Percentiles rank a stretch among this genome's conserved stretches.
Evolutionary conservation across 1,140 invertebrate species (phyloP).

Genomic region (Limonius californicus): DNA sequence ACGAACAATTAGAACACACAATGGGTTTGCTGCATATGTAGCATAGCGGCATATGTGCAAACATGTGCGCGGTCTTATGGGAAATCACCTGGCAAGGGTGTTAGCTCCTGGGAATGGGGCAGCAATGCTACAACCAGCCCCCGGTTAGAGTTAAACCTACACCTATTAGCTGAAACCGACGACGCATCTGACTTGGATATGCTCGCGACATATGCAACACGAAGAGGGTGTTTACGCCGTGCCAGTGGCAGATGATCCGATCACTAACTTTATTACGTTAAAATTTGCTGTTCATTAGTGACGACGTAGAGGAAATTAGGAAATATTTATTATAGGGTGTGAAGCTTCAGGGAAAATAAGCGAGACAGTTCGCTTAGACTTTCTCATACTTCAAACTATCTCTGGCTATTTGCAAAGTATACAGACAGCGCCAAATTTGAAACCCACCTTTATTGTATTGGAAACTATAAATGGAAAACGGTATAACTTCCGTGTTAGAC

Average conservation of each 20-base stretch:
- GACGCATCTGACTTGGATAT: conserved; percentile 24
- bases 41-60: conserved; percentile 42
- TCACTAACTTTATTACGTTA: conserved; percentile 12
- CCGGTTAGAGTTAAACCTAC: conserved; percentile 30
- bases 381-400: no score
- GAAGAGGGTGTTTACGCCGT: conserved; percentile 21
- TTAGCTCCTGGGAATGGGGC: conserved; percentile 29
- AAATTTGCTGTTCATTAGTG: conserved; percentile 1
- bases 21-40: conserved; percentile 34
- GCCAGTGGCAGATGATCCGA: conserved; percentile 22
- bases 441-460: no score
- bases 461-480: no score
- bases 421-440: no score
- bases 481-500: no score
- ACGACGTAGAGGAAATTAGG: not conserved
- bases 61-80: conserved; percentile 48
- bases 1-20: conserved; percentile 42
- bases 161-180: conserved; percentile 18
- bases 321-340: not conserved
- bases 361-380: no score
- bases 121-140: conserved; percentile 15
- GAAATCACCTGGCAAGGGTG: conserved; percentile 47
- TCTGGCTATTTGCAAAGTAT: no score
- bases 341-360: no score
- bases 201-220: conserved; percentile 25